Evolutionary conservation across 2,888 invertebrate species (phyloP).

Genomic region (Yponomeuta cagnagella): DNA sequence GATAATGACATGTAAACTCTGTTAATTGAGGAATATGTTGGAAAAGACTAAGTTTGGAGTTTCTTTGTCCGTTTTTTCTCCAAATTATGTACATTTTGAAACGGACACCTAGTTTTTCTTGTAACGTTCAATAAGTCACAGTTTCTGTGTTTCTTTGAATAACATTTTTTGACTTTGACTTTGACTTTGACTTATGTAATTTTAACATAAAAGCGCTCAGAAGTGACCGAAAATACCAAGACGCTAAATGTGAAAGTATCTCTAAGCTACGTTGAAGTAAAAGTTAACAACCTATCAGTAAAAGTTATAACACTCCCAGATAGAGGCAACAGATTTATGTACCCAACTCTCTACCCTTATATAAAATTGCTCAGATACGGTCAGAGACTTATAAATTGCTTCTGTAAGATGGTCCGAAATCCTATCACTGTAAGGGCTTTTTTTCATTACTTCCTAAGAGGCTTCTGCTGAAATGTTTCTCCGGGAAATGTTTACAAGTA

Average conservation of each 20-base stretch:
- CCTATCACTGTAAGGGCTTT: not conserved
- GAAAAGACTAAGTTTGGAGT: no score
- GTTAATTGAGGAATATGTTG: no score
- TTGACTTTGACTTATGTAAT: no score
- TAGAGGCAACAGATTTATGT: constrained; percentile 8
- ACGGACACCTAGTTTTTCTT: no score
- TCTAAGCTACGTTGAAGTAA: not conserved
- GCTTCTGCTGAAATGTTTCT: not conserved
- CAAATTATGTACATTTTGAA: no score
- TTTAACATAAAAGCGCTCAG: no score
- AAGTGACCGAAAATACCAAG: not conserved
- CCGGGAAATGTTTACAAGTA: not conserved
- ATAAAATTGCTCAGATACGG: not conserved
- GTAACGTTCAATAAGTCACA: no score
- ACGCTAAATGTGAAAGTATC: not conserved
- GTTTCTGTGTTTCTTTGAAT: no score
- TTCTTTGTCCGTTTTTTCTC: no score
- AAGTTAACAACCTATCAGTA: constrained; percentile 6
- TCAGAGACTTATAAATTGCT: constrained; percentile 5
- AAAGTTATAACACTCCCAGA: not conserved
- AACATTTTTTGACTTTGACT: no score
- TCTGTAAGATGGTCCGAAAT: not conserved
- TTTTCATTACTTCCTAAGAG: not conserved
- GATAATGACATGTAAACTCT: no score
- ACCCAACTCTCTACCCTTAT: not conserved